Evolutionary conservation across 1,140 invertebrate genomes (phyloP), one percentile per base, ranked within the genome.

Genomic region (Tenebrio molitor): DNA sequence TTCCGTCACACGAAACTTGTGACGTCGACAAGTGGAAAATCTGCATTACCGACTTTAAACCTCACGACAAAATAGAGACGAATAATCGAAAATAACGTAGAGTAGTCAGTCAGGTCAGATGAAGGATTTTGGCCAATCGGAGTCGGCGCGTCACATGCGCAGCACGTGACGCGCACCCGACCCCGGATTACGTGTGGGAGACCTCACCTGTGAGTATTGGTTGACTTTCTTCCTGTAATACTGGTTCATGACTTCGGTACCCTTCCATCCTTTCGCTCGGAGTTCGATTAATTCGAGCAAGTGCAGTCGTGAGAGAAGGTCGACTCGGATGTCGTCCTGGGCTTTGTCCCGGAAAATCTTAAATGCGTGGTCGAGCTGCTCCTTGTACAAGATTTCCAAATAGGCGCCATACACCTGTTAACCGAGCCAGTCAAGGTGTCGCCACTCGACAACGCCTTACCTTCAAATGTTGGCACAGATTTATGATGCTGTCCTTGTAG

Each of bases 271-370:
- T 82, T 93, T 93, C 53, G 94, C 94, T 82, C 95, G 86, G 74
- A 96, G 86, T 86, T 97, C 95, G 74, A 97, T 94, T 34, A 96
- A 85, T 86, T 96, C 93, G 79, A 97, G 87, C 74, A 97, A 87
- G 84, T 94, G 91, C 81, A 95, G 87, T 83, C 94, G 89, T 77
- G 92, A 92, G 81, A 91, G 88, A 80, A 91, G 88, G 83, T 94
- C 93, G 73, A 96, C 85, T 80, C 89, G 88, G 69, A 85, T 84
- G 81, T 92, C 90, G 84, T 95, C 91, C 84, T 94, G 91, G 77
- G 92, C 93, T 79, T 92, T 93, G 86, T 95, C 95, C 77, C 94
- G 89, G 79, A 96, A 92, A 77, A 92, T 88, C 75, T 93, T 90
- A 85, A 95, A 96, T 69, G 89, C 89, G 78, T 88, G 84, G 74